A percentile compares a stretch with the other conserved stretches of the same genome.
Evolutionary conservation across 2,113 vertebrate species (phyloP).

Genomic region (Trogon surrucura): DNA sequence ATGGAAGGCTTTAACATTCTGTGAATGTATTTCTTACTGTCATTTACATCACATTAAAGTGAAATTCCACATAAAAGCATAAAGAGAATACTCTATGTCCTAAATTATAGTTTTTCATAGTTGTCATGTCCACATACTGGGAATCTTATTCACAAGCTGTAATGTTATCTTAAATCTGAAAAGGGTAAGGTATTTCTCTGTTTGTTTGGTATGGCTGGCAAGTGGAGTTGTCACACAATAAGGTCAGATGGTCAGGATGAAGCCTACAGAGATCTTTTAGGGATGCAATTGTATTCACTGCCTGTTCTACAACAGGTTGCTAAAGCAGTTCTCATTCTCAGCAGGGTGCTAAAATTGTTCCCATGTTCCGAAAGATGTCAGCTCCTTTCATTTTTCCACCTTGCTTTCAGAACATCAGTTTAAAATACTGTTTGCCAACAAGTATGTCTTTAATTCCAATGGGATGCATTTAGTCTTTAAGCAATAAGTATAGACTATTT

Average conservation of each 20-base stretch:
- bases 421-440: neutral
- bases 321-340: slow-evolving; percentile 1
- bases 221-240: slow-evolving; percentile 17
- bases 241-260: slow-evolving; percentile 54
- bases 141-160: slow-evolving; percentile 66
- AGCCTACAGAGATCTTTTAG: slow-evolving; percentile 27
- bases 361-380: neutral
- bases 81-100: slow-evolving; percentile 73
- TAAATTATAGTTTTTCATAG: slow-evolving; percentile 80
- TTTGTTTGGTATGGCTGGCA: slow-evolving; percentile 65
- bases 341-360: neutral
- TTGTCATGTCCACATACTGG: slow-evolving; percentile 75
- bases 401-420: neutral
- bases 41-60: slow-evolving; percentile 84
- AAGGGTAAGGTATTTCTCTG: neutral
- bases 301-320: neutral
- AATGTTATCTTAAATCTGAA: slow-evolving; percentile 66
- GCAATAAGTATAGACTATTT: neutral
- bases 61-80: slow-evolving; percentile 81
- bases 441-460: neutral
- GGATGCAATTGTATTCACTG: neutral
- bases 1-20: slow-evolving; percentile 80
- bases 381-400: neutral
- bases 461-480: neutral
- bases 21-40: slow-evolving; percentile 81